Evolutionary conservation across 30 jellyfish, hydroid and myxozoan species (phyloP), one percentile per base, ranked within the genome.

Genomic region (Aurelia sp.): DNA sequence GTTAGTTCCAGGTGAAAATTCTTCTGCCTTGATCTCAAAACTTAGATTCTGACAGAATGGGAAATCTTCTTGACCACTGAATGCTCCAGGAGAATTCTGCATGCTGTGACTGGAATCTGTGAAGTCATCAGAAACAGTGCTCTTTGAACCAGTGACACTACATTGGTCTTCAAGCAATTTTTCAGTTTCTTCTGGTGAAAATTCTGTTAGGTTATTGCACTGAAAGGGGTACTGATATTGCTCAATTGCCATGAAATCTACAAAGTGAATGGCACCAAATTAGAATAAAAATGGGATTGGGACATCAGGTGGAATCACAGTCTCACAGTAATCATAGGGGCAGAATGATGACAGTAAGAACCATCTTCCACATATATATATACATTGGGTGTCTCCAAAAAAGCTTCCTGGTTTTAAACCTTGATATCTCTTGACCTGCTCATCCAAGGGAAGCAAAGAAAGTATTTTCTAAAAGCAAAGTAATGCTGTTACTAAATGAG

Each of bases 131-230:
- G 93, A 71, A 48, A 72, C 37, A 30, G 87, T 86, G 93, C 93
- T 84, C 51, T 66, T 71, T 37, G 93, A 59, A 22, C 93, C 74
- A 7, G 69, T 50, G 33, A 66, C 22, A 66, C 93, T 84, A 63
- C 63, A 58, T 35, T 86, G 81, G 74, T 71, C 93, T 31, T 84
- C 93, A 23, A 84, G 59, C 44, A 84, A 51, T 48, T 70, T 72
- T 52, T 72, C 85, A 3, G 81, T 73, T 72, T 84, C 93, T 62
- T 84, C 93, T 58, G 93, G 93, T 19, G 93, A 84, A 17, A 84
- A 81, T 19, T 84, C 93, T 35, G 93, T 66, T 2, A 84, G 73
- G 61, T 84, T 86, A 71, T 62, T 64, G 71, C 73, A 73, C 16
- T 61, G 59, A 72, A 84, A 33, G 58, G 73, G 41, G 86, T 84